phyloP scores from a whole-genome alignment of 1,140 invertebrate genomes.

The Amyelois transitella region DNA sequence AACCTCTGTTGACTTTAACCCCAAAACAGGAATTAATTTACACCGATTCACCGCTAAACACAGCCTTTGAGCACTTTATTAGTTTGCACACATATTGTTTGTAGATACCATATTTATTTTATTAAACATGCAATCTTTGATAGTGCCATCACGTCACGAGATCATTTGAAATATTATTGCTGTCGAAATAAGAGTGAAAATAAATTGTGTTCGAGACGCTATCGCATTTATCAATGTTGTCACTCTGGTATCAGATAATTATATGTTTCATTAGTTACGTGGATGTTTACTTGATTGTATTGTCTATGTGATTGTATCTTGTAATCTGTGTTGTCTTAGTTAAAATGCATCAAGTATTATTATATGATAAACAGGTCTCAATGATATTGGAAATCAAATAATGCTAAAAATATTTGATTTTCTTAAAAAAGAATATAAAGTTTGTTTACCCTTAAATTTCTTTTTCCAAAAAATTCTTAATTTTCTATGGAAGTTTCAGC shows the following conservation, averaged over 20 bases:
- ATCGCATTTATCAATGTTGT: not conserved
- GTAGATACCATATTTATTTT: not conserved
- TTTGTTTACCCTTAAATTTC: too few relatives aligned
- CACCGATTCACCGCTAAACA: not conserved
- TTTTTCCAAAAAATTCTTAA: too few relatives aligned
- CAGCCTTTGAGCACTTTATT: not conserved
- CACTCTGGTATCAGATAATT: not conserved
- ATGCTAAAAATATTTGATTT: too few relatives aligned
- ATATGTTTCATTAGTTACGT: not conserved
- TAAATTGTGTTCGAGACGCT: not conserved
- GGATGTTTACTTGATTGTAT: not conserved
- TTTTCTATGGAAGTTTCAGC: too few relatives aligned
- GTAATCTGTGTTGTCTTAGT: conserved; percentile 4
- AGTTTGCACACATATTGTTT: not conserved
- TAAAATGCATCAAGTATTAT: not conserved
- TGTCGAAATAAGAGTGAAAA: not conserved
- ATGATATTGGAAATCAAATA: too few relatives aligned
- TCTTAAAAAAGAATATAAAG: too few relatives aligned
- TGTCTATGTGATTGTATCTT: not conserved
- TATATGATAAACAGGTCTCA: too few relatives aligned
- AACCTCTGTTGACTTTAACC: not conserved
- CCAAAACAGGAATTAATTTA: not conserved
- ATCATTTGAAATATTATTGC: not conserved
- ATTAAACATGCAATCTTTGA: not conserved
- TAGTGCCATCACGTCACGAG: not conserved